These are phyloP conservation scores for Cydia amplana DNA, from an alignment of 1,140 invertebrate species.

Conservation along the genomic window DNA sequence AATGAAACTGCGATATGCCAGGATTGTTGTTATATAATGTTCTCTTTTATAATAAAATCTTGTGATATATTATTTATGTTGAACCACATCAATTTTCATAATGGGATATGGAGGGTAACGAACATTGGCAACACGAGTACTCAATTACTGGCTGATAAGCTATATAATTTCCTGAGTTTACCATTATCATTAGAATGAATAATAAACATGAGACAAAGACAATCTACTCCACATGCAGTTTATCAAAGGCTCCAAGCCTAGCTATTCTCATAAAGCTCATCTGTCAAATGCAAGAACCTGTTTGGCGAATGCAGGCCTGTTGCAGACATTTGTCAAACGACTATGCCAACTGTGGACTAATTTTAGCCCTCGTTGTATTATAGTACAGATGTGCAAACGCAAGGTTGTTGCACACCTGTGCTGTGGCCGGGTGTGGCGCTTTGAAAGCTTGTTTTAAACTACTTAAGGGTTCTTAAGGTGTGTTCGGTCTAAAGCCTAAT, in stretches of 20 bases:
- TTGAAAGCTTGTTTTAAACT: background rate
- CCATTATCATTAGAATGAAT: background rate
- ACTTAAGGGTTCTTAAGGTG: background rate
- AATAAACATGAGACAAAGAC: background rate
- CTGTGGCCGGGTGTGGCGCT: background rate
- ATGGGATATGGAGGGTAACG: no score
- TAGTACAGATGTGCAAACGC: conserved; percentile 6
- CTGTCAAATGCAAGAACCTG: background rate
- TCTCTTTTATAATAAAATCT: no score
- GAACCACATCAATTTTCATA: no score
- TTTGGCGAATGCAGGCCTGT: background rate
- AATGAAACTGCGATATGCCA: no score
- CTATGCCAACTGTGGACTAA: background rate
- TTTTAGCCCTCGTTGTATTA: background rate
- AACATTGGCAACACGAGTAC: no score
- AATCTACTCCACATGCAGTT: background rate
- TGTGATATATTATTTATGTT: no score
- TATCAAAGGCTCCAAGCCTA: conserved; percentile 4
- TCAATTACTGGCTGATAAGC: background rate
- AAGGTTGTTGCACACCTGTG: background rate
- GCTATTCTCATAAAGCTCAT: background rate
- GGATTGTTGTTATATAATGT: no score
- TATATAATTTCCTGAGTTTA: background rate
- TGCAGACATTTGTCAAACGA: conserved; percentile 1
- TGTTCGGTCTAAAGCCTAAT: background rate